Evolutionary conservation across 1,140 invertebrate species (phyloP), one percentile per base, ranked within the genome.

Genomic region (Heliconius himera): DNA sequence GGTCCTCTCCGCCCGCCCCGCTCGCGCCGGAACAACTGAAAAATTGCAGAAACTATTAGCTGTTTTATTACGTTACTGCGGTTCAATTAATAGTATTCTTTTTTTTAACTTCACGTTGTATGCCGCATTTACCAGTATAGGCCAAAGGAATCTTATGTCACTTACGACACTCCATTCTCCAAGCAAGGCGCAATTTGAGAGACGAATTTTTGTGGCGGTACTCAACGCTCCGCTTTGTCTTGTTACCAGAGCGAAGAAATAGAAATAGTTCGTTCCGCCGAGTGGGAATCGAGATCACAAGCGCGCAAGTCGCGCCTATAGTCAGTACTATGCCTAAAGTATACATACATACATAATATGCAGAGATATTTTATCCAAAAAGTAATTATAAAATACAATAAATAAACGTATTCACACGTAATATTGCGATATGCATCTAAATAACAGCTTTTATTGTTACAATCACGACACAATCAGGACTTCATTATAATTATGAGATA

Each of bases 371-470:
- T 66, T 29, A 66, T 66, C 60, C 60, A 66, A 66, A 66, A 66
- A 66, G 60, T 66, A 66, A 66, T 66, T 66, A 66, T 70, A 76
- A 76, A 76, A 9, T n/a, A 26, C 41, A 26, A 46, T 29, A 46
- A 76, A 46, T 49, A 76, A 76, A 36, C 49, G 20, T 70, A 73
- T 78, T 78, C 70, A 78, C 77, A 78, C 77, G 77, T 78, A 60
- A 78, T 60, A 73, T 54, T 38, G 70, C 36, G 75, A 76, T 76
- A 76, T 70, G 41, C 60, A 76, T 76, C 75, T 76, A 70, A 70
- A 56, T 76, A 70, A 76, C 46, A 70, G 75, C 33, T 22, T 71
- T 76, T 70, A 70, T 76, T 76, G 70, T 70, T 70, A 29, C 36
- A 38, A 71, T 51, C 22, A 20, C 38, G 75, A 38, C 60, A n/a